These are phyloP conservation scores for Anagyrus pseudococci DNA, from an alignment of 2,888 invertebrate species.

Conservation along the genomic window DNA sequence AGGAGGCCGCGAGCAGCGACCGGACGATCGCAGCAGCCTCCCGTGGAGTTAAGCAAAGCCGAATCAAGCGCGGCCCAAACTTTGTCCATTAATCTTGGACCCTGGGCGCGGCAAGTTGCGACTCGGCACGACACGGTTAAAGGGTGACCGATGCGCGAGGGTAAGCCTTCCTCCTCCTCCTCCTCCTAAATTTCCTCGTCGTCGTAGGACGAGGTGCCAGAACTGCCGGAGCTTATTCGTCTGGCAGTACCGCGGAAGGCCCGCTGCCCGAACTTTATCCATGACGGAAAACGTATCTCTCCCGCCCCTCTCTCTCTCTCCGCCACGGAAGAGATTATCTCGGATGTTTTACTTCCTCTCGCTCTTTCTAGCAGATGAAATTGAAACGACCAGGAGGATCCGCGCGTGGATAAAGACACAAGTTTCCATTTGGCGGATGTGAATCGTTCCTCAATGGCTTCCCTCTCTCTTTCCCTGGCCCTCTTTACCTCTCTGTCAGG, in stretches of 20 bases:
- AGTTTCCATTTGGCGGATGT: conserved; percentile 29
- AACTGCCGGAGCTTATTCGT: too few relatives aligned
- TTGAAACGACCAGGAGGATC: conserved; percentile 17
- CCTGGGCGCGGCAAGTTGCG: background rate
- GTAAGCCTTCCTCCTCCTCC: background rate
- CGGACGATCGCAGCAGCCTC: background rate
- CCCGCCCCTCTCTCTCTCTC: too few relatives aligned
- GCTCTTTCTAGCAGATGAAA: conserved; percentile 17
- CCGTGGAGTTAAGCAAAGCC: conserved; percentile 29
- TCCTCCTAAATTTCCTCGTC: too few relatives aligned
- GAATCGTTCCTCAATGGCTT: conserved; percentile 37
- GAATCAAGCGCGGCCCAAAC: conserved; percentile 23
- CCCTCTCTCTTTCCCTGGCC: too few relatives aligned
- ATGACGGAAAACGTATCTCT: conserved; percentile 23
- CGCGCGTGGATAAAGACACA: conserved; percentile 2
- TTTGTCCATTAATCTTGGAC: conserved; percentile 37
- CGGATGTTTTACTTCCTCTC: background rate
- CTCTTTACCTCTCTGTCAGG: background rate
- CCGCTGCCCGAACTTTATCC: conserved; percentile 25
- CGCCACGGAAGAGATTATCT: conserved; percentile 31
- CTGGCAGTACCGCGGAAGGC: too few relatives aligned
- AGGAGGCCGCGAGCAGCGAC: too few relatives aligned
- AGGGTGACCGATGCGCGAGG: conserved; percentile 20
- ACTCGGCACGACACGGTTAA: conserved; percentile 8
- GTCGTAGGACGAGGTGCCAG: too few relatives aligned